A percentile compares a stretch with the other conserved stretches of the same genome.
phyloP scores from a whole-genome alignment of 2,888 invertebrate genomes.

The Hydroisotoma schaefferi region DNA sequence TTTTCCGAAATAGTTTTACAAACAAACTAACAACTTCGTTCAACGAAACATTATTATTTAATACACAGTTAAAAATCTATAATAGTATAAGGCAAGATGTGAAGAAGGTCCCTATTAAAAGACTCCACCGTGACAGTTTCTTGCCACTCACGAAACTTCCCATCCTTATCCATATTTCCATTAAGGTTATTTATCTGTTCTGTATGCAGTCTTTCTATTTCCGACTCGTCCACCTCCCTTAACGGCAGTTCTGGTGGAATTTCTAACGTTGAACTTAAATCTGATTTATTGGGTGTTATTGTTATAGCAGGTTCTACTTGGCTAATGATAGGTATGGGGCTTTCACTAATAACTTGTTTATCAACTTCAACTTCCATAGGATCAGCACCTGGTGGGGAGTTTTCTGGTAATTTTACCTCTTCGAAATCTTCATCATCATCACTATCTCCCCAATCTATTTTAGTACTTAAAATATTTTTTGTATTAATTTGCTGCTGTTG shows the following conservation, averaged over 20 bases:
- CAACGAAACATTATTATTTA: too few relatives aligned
- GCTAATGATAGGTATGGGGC: background rate
- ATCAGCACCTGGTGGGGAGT: too few relatives aligned
- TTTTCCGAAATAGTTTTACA: too few relatives aligned
- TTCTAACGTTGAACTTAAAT: slow-evolving; percentile 1
- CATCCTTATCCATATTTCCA: slow-evolving; percentile 55
- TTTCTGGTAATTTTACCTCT: slow-evolving; percentile 10
- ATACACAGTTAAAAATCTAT: slow-evolving; percentile 71
- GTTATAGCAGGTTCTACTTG: slow-evolving; percentile 12
- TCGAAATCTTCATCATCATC: slow-evolving; percentile 34
- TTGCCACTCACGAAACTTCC: slow-evolving; percentile 85
- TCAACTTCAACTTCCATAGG: slow-evolving; percentile 19
- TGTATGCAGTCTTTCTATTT: slow-evolving; percentile 53
- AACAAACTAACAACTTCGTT: too few relatives aligned
- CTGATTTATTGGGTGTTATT: background rate
- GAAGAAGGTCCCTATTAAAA: slow-evolving; percentile 72
- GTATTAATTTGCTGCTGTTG: slow-evolving; percentile 11
- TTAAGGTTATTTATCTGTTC: slow-evolving; percentile 54
- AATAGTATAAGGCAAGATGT: slow-evolving; percentile 95
- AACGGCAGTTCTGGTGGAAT: slow-evolving; percentile 15
- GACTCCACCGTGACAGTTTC: slow-evolving; percentile 73
- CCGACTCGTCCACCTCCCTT: slow-evolving; percentile 53
- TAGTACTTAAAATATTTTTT: slow-evolving; percentile 19
- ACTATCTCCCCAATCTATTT: slow-evolving; percentile 46
- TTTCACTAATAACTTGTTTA: background rate